A percentile compares a stretch with the other conserved stretches of the same genome.
These are phyloP conservation scores for Copsychus sechellarum DNA, from an alignment of 2,113 vertebrate genomes.

Conservation along the genomic window DNA sequence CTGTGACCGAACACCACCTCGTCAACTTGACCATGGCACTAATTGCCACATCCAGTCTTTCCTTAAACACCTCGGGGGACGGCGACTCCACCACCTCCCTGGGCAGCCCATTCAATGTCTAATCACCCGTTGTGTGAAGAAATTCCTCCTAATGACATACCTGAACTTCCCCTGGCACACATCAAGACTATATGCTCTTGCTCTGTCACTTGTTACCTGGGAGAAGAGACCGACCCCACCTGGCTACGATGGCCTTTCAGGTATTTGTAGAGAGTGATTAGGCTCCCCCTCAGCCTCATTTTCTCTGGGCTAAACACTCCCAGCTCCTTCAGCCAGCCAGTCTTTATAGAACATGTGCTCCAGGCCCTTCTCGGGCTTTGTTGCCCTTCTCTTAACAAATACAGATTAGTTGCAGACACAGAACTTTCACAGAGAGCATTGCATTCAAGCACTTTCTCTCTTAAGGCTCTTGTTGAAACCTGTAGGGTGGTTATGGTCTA, in stretches of 20 bases:
- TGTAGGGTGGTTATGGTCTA: neutral
- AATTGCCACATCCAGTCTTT: neutral
- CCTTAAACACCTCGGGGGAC: neutral
- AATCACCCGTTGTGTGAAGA: neutral
- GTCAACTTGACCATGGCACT: too few relatives aligned
- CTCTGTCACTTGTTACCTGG: neutral
- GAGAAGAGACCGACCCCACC: neutral
- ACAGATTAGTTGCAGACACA: neutral
- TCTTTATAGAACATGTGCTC: neutral
- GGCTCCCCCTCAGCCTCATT: neutral
- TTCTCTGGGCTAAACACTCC: neutral
- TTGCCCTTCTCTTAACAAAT: neutral
- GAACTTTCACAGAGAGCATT: neutral
- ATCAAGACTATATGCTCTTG: neutral
- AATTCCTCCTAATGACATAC: neutral
- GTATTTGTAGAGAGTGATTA: neutral
- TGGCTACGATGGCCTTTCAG: neutral
- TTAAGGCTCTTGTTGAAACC: neutral
- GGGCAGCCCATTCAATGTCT: neutral
- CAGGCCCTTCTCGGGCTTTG: neutral
- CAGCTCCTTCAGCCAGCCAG: neutral
- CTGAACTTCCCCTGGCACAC: neutral
- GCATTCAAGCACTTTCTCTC: neutral
- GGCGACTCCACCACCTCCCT: neutral
- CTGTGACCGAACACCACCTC: too few relatives aligned